These are phyloP conservation scores for Folsomia candida DNA, from an alignment of 2,888 invertebrate genomes.

Conservation along the genomic window DNA sequence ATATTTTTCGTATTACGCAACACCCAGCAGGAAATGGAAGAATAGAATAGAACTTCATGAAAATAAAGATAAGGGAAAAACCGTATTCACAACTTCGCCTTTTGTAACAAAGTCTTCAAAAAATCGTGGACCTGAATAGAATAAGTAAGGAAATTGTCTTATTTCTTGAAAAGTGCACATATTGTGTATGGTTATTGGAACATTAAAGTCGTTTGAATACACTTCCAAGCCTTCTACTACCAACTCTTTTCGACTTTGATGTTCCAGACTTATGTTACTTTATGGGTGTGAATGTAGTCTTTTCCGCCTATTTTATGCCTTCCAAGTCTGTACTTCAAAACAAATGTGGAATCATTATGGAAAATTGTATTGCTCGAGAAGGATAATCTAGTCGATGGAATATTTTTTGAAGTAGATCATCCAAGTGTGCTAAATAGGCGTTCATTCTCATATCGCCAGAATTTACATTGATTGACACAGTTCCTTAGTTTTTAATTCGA, in stretches of 20 bases:
- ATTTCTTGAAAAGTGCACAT: slow-evolving; percentile 4
- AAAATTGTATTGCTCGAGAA: neutral
- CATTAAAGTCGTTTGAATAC: slow-evolving; percentile 8
- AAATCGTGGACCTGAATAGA: neutral
- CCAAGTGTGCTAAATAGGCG: neutral
- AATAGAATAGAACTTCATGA: too few relatives aligned
- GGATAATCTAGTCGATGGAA: neutral
- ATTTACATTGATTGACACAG: too few relatives aligned
- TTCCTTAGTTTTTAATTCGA: too few relatives aligned
- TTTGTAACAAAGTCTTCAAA: neutral
- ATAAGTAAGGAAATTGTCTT: neutral
- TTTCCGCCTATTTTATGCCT: neutral
- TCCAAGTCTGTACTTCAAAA: neutral
- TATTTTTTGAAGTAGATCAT: neutral
- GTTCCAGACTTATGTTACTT: neutral
- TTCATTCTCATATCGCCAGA: too few relatives aligned
- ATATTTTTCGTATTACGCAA: too few relatives aligned
- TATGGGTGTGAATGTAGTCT: neutral
- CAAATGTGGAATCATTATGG: neutral
- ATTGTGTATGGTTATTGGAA: neutral
- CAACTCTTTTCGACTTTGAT: neutral
- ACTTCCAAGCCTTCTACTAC: neutral
- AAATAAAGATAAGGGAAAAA: neutral
- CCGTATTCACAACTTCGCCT: too few relatives aligned
- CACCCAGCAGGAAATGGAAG: too few relatives aligned